These are phyloP conservation scores for Manacus vitellinus DNA, from an alignment of 2,113 vertebrate genomes.

Conservation along the genomic window DNA sequence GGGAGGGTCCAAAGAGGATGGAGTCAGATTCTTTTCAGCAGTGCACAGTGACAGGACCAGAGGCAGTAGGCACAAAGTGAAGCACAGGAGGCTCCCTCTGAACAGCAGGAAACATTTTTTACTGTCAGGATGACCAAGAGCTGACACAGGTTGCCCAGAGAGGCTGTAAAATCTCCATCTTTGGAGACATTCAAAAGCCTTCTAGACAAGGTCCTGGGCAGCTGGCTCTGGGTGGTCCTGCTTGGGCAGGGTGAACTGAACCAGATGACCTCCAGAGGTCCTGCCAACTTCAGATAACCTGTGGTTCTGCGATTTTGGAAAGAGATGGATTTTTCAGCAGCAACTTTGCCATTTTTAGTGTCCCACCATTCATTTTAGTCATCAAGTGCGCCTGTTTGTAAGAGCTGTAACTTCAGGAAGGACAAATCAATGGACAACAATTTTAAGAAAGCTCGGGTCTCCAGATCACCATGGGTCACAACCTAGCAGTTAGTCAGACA, in stretches of 20 bases:
- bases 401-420: neutral
- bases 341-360: neutral
- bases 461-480: fast-evolving
- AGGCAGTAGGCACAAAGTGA: neutral
- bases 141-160: neutral
- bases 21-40: neutral
- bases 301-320: neutral
- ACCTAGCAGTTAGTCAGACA: neutral
- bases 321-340: neutral
- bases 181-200: neutral
- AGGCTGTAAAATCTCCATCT: neutral
- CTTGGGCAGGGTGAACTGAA: neutral
- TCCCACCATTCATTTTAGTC: neutral
- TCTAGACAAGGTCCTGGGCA: neutral
- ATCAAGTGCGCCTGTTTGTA: neutral
- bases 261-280: neutral
- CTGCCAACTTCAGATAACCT: neutral
- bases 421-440: neutral
- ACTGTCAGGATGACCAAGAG: neutral
- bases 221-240: neutral
- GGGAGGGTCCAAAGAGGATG: neutral
- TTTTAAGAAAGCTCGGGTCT: neutral
- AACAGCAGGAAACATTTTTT: neutral
- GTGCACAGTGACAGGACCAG: neutral
- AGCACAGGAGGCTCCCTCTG: neutral